Percentiles rank a stretch among this genome's conserved stretches.
phyloP scores from a whole-genome alignment of 2,797 vertebrate species.

The Sorex maritimensis region DNA sequence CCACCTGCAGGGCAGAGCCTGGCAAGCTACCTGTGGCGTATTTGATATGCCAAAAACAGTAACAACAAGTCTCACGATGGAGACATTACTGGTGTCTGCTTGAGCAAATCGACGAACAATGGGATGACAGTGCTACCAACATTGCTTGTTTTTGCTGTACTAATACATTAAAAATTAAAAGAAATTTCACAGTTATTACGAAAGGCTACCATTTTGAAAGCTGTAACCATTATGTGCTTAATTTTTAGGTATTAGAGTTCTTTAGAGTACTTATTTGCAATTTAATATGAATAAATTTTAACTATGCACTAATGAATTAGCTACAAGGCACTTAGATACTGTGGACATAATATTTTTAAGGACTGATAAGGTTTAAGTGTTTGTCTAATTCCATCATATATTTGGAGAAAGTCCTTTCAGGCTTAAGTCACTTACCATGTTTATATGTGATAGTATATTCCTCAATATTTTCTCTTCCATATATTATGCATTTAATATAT shows the following conservation, averaged over 20 bases:
- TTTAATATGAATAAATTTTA: slow-evolving; percentile 32
- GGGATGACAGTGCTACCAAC: too few species aligned
- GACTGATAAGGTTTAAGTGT: background rate
- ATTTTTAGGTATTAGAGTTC: slow-evolving; percentile 24
- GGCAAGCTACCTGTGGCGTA: too few species aligned
- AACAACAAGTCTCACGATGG: too few species aligned
- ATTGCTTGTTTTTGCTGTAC: background rate
- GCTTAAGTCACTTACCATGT: background rate
- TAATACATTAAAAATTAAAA: slow-evolving; percentile 67
- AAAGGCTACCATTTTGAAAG: slow-evolving; percentile 63
- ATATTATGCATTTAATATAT: background rate
- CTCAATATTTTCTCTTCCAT: background rate
- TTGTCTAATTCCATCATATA: too few species aligned
- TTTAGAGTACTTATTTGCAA: background rate
- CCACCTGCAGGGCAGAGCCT: too few species aligned
- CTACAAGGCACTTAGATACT: slow-evolving; percentile 5
- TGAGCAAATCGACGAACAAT: too few species aligned
- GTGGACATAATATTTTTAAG: background rate
- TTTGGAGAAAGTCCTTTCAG: background rate
- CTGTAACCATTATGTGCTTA: background rate
- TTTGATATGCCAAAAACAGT: too few species aligned
- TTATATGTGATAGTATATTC: background rate
- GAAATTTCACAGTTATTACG: slow-evolving; percentile 43
- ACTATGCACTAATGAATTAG: slow-evolving; percentile 8
- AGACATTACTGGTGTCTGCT: too few species aligned